These are phyloP conservation scores for Drosophila bipectinata DNA, from an alignment of 1,140 invertebrate species.

Conservation along the genomic window DNA sequence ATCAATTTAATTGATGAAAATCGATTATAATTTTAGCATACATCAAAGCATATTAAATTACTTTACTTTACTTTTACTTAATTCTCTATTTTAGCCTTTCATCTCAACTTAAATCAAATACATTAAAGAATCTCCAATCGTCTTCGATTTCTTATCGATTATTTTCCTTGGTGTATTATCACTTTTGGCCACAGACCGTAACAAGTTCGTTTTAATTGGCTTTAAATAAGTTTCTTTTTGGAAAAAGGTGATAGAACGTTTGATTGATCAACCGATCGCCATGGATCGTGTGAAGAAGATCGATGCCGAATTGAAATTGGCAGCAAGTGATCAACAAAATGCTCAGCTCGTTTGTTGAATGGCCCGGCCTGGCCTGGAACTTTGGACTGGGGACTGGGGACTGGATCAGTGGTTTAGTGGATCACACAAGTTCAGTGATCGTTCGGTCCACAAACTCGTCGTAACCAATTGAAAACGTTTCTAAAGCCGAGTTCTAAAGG, in stretches of 20 bases:
- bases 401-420: conserved; percentile 2
- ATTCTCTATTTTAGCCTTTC: too few relatives aligned
- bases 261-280: not conserved
- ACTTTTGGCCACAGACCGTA: not conserved
- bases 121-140: too few relatives aligned
- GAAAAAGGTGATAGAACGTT: conserved; percentile 8
- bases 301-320: conserved; percentile 44
- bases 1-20: too few relatives aligned
- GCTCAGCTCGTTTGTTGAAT: conserved; percentile 7
- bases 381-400: not conserved
- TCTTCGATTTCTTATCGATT: not conserved
- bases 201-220: conserved; percentile 10
- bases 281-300: conserved; percentile 45
- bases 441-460: not conserved
- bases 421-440: conserved; percentile 4
- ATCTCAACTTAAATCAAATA: too few relatives aligned
- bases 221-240: conserved; percentile 5
- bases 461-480: conserved; percentile 14
- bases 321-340: conserved; percentile 10
- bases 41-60: too few relatives aligned
- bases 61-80: too few relatives aligned
- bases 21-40: too few relatives aligned
- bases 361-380: not conserved
- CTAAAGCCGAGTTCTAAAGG: conserved; percentile 31
- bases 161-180: not conserved